Base-by-base conservation (phyloP, 37 sponge, comb jelly and placozoan species). In the Agelas oroides region DNA sequence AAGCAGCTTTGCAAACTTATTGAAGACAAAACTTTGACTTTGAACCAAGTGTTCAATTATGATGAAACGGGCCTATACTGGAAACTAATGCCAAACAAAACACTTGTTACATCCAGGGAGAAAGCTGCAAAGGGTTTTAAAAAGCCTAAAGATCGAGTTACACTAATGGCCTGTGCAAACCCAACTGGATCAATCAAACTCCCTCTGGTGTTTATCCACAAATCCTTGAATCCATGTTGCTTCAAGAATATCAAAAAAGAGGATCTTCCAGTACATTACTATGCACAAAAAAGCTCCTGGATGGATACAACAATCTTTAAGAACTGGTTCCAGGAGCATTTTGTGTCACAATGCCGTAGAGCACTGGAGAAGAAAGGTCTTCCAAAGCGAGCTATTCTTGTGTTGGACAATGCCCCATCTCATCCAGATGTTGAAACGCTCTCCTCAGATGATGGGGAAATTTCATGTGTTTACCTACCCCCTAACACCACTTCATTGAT, bases 351-450 rank as follows among this genome's bases (percentile, higher is more conserved):
- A 23, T 78, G 65, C 38, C 35, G 24, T 35, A 74, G 76, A 30
- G 20, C 31, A 53, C 54, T 68, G 27, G 33, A 54, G 35, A 60
- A 76, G 53, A 67, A 64, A 17, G 67, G 39, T 31, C 20, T 66
- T 30, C 66, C 80, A 16, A 17, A 8, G 13, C 41, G 40, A 57
- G 84, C 84, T 11, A 18, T 80, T 18, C 88, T 87, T 71, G 33
- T 87, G 31, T 62, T 88, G 40, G 83, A 88, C 78, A 89, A 83
- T 75, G 66, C 77, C 12, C 77, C 90, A 19, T 35, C 84, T 5
- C 90, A 89, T 73, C 90, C 85, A 59, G 67, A 90, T 78, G 56
- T 33, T n/a, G 34, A 18, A 63, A 37, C 41, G 20, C 54, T 84
- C 46, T 40, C 40, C 55, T 64, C 65, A 53, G 6, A 20, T 8